Conservation (phyloP, 2,113 vertebrate genomes). For the Sorex fumeus region DNA sequence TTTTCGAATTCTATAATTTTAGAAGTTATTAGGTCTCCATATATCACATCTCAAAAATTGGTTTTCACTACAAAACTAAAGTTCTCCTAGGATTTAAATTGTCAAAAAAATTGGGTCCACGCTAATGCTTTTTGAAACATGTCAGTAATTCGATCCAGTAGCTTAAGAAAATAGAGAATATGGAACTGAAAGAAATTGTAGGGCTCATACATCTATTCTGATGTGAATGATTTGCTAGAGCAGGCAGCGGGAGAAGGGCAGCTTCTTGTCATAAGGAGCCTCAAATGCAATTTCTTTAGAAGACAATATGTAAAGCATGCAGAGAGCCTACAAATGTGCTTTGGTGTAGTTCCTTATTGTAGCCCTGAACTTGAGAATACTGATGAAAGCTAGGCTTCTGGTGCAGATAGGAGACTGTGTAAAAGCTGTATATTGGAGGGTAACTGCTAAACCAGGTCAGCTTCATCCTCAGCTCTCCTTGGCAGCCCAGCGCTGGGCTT, state of each 20-base stretch:
- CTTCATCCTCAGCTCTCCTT: background rate
- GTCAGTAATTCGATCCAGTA: slow-evolving; percentile 68
- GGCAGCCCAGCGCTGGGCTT: background rate
- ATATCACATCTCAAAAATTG: slow-evolving; percentile 67
- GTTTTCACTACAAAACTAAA: slow-evolving; percentile 63
- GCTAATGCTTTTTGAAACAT: slow-evolving; percentile 66
- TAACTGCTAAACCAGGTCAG: background rate
- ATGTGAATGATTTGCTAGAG: background rate
- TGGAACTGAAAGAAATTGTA: slow-evolving; percentile 32
- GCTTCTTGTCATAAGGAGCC: background rate
- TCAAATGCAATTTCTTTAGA: background rate
- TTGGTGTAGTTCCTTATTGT: background rate
- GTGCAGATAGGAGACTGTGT: background rate
- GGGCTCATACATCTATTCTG: slow-evolving; percentile 11
- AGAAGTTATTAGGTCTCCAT: slow-evolving; percentile 34
- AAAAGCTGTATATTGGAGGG: background rate
- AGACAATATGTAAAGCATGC: background rate
- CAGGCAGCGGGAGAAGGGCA: background rate
- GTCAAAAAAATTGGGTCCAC: slow-evolving; percentile 77
- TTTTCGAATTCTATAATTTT: slow-evolving; percentile 47
- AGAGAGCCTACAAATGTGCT: background rate
- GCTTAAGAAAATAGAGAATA: slow-evolving; percentile 65
- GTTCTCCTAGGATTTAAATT: slow-evolving; percentile 75
- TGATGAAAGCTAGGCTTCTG: slow-evolving; percentile 31
- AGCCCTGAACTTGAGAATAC: background rate